phyloP scores from a whole-genome alignment of 2,888 invertebrate species.

The Seira ritae region DNA sequence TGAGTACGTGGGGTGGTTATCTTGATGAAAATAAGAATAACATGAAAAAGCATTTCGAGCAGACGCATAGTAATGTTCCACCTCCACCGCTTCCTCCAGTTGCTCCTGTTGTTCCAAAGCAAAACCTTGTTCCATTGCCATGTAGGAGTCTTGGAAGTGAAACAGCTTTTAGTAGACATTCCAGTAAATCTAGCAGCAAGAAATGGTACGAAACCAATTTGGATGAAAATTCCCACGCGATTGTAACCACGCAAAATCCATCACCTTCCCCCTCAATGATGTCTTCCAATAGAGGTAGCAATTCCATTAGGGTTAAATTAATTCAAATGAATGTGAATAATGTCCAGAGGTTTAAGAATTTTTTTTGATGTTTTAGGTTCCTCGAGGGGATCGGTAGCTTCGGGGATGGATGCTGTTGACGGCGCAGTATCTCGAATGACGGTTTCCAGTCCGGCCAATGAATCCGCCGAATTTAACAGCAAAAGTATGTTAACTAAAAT shows the following conservation, averaged over 20 bases:
- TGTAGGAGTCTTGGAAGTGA: conserved; percentile 49
- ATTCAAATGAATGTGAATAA: too few species aligned
- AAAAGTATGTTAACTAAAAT: conserved; percentile 49
- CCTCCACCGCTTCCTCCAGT: not conserved
- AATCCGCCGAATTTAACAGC: conserved; percentile 45
- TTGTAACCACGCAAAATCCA: conserved; percentile 22
- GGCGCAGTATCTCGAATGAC: conserved; percentile 36
- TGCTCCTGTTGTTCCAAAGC: conserved; percentile 4
- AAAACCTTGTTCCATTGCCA: conserved; percentile 52
- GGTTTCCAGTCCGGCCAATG: conserved; percentile 74
- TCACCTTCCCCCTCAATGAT: conserved; percentile 55
- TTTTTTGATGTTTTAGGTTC: too few species aligned
- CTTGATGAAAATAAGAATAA: conserved; percentile 56
- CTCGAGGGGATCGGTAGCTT: conserved; percentile 48
- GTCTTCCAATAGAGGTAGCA: conserved; percentile 39
- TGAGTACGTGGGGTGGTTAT: conserved; percentile 13
- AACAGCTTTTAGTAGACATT: conserved; percentile 43
- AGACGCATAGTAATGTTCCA: not conserved
- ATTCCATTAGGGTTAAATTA: too few species aligned
- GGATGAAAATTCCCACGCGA: conserved; percentile 41
- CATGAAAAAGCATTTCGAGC: conserved; percentile 36
- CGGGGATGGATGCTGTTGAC: conserved; percentile 53
- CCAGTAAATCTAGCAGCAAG: conserved; percentile 42
- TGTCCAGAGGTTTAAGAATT: too few species aligned
- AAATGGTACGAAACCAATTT: conserved; percentile 64